Base-by-base conservation (phyloP, 2,113 vertebrate species). In the Hippopotamus amphibius region DNA sequence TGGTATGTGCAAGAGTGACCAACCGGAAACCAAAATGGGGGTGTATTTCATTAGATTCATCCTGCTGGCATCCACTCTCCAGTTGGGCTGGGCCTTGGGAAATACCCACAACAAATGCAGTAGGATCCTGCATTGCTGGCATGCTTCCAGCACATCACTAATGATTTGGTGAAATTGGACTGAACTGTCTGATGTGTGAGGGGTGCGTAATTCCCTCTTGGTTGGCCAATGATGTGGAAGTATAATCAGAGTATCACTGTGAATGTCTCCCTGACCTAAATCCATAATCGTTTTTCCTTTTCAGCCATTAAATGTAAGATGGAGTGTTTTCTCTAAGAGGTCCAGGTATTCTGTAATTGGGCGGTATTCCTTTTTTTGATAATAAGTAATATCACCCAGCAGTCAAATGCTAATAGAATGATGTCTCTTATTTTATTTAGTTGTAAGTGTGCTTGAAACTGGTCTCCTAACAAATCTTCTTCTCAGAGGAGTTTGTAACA, bases 401-500 rank as follows among this genome's bases (percentile, higher is more conserved):
- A 26, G 81, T 68, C 92, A 96, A 74, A 83, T 30, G 76, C 28
- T 93, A 91, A 93, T 77, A 89, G 89, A 74, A 57, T 30, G 50
- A 92, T 24, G 16, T 53, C 43, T 72, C 48, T 59, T 68, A 65
- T 88, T 89, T 89, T 26, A 84, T 48, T 71, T 66, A 26, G 37
- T 68, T 63, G 0, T 43, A 57, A 79, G 74, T 83, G 57, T 74
- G 69, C 59, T 93, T 92, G 69, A 92, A 76, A 84, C 6, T 63
- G 17, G 6, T 80, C 95, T 82, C 71, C 65, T 94, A 82, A 84
- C 24, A 90, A 85, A 84, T 92, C 72, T 95, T 93, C 72, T 95
- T 71, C 55, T 90, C 61, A 57, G 83, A 43, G 41, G 59, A 57
- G 65, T 95, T 76, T 86, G 30, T 63, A 91, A 87, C 33, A 66